A percentile compares a stretch with the other conserved stretches of the same genome.
Conservation (phyloP, 2,797 vertebrate genomes). For the Gouania willdenowi region DNA sequence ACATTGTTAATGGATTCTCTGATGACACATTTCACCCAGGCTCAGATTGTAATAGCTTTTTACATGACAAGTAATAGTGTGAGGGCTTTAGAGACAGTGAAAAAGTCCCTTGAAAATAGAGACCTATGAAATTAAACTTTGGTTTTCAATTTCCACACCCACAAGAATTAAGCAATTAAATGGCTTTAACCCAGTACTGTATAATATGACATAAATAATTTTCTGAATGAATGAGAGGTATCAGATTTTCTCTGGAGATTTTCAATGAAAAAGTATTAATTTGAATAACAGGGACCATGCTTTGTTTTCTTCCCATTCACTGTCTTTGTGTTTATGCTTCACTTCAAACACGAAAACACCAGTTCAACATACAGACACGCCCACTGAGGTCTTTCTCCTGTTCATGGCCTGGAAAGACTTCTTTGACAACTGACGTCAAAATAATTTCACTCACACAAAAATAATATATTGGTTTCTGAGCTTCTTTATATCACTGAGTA, state of each 20-base stretch:
- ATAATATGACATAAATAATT: conserved; percentile 72
- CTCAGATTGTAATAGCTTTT: conserved; percentile 77
- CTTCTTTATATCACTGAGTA: background rate
- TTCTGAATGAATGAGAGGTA: conserved; percentile 34
- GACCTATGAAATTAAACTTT: conserved; percentile 78
- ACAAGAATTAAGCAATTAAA: conserved; percentile 70
- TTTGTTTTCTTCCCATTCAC: conserved; percentile 1
- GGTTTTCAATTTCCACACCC: conserved; percentile 81
- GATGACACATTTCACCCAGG: conserved; percentile 66
- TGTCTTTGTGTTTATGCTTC: conserved; percentile 2
- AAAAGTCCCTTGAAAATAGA: conserved; percentile 74
- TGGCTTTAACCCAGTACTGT: conserved; percentile 55
- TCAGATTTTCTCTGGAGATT: conserved; percentile 6
- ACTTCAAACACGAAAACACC: conserved; percentile 3
- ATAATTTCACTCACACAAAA: background rate
- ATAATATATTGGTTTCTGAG: background rate
- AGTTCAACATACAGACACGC: conserved; percentile 1
- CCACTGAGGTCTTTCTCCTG: background rate
- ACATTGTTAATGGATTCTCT: conserved; percentile 66
- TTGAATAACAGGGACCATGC: too few relatives aligned
- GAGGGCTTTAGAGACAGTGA: conserved; percentile 66
- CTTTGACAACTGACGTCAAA: background rate
- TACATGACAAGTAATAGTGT: conserved; percentile 73
- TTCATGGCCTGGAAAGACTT: conserved; percentile 1
- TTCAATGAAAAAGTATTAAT: too few relatives aligned